Percentiles rank a stretch among this genome's conserved stretches.
phyloP scores from a whole-genome alignment of 2,888 invertebrate genomes.

The Taphrorychus bicolor region DNA sequence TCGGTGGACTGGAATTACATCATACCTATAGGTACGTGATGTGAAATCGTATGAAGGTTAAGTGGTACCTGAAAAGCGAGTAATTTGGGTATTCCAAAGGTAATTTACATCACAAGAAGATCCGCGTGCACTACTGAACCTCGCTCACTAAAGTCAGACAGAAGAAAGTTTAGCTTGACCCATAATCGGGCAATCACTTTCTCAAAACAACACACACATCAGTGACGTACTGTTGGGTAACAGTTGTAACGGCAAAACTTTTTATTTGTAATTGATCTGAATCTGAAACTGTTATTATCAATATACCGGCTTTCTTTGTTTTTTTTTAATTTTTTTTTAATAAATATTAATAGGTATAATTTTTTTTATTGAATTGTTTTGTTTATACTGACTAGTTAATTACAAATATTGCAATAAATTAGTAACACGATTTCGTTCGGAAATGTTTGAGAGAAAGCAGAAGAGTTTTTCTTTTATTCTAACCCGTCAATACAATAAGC shows the following conservation, averaged over 20 bases:
- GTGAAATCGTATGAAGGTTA: not conserved
- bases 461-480: too few species aligned
- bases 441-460: too few species aligned
- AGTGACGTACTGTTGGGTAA: constrained; percentile 43
- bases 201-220: constrained; percentile 49
- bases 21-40: not conserved
- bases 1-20: too few species aligned
- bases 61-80: constrained; percentile 37
- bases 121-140: constrained; percentile 23
- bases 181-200: constrained; percentile 50
- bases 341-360: too few species aligned
- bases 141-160: constrained; percentile 33
- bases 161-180: constrained; percentile 52
- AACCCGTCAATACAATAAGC: too few species aligned
- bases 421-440: too few species aligned
- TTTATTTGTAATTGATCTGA: not conserved
- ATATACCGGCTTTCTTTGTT: too few species aligned
- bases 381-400: too few species aligned
- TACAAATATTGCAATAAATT: too few species aligned
- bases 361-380: too few species aligned
- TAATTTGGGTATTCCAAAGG: not conserved
- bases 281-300: too few species aligned
- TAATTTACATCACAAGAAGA: not conserved
- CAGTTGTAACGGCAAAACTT: not conserved
- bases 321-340: too few species aligned